Evolutionary conservation across 2,113 vertebrate genomes (phyloP).

Genomic region (Brachyistius frenatus): DNA sequence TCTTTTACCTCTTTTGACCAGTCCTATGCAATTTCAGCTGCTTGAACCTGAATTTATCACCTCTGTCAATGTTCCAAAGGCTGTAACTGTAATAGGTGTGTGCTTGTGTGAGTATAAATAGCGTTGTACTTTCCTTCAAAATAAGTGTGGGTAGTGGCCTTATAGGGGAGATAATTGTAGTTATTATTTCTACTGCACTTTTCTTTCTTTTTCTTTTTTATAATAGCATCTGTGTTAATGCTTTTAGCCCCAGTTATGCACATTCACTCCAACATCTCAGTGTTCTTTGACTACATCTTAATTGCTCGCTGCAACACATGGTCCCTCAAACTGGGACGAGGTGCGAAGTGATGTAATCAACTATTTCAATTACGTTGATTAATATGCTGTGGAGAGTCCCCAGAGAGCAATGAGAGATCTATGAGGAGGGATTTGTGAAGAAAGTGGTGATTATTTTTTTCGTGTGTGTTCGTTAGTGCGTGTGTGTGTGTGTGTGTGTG

Average conservation of each 20-base stretch:
- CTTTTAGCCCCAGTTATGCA: conserved; percentile 38
- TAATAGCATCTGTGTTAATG: conserved; percentile 21
- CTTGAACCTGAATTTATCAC: not conserved
- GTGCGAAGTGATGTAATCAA: conserved; percentile 78
- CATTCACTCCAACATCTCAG: conserved; percentile 25
- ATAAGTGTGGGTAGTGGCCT: conserved; percentile 47
- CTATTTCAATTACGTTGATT: conserved; percentile 80
- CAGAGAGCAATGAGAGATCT: conserved; percentile 69
- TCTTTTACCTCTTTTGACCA: not conserved
- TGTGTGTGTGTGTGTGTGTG: conserved; percentile 12
- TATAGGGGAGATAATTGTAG: conserved; percentile 23
- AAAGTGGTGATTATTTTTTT: conserved; percentile 74
- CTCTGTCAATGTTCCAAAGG: not conserved
- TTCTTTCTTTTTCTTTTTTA: conserved; percentile 45
- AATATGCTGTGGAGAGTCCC: conserved; percentile 68
- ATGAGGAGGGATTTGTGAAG: conserved; percentile 71
- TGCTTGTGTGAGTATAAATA: conserved; percentile 6
- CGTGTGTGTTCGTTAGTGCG: conserved; percentile 13
- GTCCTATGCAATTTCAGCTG: not conserved
- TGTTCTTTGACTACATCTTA: conserved; percentile 58
- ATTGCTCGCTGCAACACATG: conserved; percentile 46
- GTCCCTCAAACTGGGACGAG: conserved; percentile 65
- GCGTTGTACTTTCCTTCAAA: conserved; percentile 27
- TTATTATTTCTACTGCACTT: conserved; percentile 41
- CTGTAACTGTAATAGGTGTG: not conserved